These are phyloP conservation scores for Metopia argyrocephala DNA, from an alignment of 2,888 invertebrate genomes.

Conservation along the genomic window DNA sequence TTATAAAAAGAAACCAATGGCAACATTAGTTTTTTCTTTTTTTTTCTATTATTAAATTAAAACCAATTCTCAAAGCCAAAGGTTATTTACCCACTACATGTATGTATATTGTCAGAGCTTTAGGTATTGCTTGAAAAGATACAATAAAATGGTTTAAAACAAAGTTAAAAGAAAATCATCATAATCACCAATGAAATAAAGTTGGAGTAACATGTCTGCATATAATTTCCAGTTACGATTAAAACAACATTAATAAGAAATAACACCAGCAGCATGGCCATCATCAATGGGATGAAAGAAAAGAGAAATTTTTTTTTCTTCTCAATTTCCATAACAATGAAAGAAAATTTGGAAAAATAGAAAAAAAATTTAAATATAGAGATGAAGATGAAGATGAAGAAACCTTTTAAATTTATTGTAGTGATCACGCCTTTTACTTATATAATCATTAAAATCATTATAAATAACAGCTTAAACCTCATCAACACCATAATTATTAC, in stretches of 20 bases:
- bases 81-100: background rate
- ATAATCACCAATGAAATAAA: background rate
- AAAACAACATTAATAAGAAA: conserved; percentile 39
- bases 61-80: background rate
- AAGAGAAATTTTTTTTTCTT: background rate
- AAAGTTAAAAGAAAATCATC: conserved; percentile 21
- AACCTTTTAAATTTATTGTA: background rate
- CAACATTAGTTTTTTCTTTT: no score
- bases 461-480: background rate
- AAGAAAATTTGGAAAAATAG: no score
- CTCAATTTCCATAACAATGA: background rate
- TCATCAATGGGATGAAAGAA: background rate
- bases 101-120: no score
- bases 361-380: no score
- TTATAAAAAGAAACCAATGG: background rate
- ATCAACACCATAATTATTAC: background rate
- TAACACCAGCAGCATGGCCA: background rate
- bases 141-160: background rate
- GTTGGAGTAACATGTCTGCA: conserved; percentile 14
- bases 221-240: conserved; percentile 36
- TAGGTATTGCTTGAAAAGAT: background rate
- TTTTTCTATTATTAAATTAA: background rate
- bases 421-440: conserved; percentile 27
- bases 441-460: background rate
- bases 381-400: no score